Evolutionary conservation across 2,113 vertebrate genomes (phyloP).

Genomic region (Serranochromis macrocephalus): DNA sequence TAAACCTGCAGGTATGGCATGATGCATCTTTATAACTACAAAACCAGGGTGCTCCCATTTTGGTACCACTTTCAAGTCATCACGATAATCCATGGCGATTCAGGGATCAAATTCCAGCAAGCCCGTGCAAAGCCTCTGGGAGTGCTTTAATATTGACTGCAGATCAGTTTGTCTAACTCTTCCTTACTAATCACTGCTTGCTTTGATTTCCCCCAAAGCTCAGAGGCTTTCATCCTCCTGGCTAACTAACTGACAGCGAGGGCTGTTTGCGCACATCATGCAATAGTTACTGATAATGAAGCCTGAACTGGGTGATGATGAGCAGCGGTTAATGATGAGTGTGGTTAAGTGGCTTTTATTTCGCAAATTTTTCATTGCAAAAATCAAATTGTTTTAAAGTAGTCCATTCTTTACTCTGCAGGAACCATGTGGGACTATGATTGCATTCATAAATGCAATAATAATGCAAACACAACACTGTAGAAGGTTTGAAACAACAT

Average conservation of each 20-base stretch:
- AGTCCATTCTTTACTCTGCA: background rate
- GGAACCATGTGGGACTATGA: background rate
- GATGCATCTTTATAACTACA: background rate
- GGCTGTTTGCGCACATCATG: background rate
- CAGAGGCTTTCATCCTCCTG: background rate
- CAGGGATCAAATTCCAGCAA: background rate
- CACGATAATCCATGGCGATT: background rate
- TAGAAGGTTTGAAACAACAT: background rate
- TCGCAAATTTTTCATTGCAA: background rate
- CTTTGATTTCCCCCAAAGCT: constrained; percentile 15
- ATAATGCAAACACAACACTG: background rate
- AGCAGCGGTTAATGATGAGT: background rate
- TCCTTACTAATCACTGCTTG: constrained; percentile 18
- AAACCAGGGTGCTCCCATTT: background rate
- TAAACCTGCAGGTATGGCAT: background rate
- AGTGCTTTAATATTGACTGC: constrained; percentile 13
- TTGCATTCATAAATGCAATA: background rate
- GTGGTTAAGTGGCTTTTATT: background rate
- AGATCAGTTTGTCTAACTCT: constrained; percentile 1
- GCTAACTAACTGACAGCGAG: constrained; percentile 7
- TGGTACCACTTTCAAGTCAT: background rate
- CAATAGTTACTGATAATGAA: constrained; percentile 7
- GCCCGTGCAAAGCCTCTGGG: background rate
- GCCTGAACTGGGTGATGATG: background rate
- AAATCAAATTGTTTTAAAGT: background rate